These are phyloP conservation scores for Oedothorax gibbosus DNA, from an alignment of 1,140 invertebrate species.

Conservation along the genomic window DNA sequence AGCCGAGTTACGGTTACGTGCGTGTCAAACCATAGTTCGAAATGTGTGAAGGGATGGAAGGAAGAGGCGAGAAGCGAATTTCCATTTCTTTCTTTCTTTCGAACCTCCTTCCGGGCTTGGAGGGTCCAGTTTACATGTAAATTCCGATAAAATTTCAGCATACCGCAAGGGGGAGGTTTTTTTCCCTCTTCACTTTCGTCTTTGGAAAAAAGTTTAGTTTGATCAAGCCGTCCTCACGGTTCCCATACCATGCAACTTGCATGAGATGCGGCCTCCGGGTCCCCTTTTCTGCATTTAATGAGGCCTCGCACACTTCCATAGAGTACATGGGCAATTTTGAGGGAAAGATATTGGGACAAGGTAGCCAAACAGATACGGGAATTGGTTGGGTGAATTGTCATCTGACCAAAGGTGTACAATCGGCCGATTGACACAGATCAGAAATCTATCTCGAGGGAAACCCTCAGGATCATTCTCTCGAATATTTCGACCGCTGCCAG, in stretches of 20 bases:
- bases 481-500: too few relatives aligned
- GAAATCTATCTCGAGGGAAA: too few relatives aligned
- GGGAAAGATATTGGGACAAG: too few relatives aligned
- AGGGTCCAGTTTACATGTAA: conserved; percentile 61
- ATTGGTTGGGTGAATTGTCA: too few relatives aligned
- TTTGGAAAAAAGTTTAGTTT: conserved; percentile 10
- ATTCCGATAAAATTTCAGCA: conserved; percentile 57
- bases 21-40: too few relatives aligned
- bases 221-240: conserved; percentile 23
- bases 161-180: conserved; percentile 25
- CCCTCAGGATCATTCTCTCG: too few relatives aligned
- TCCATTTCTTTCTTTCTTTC: conserved; percentile 59
- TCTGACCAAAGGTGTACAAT: too few relatives aligned
- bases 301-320: conserved; percentile 7
- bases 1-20: too few relatives aligned
- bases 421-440: too few relatives aligned
- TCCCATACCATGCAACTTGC: conserved; percentile 55
- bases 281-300: conserved; percentile 56
- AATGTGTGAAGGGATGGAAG: too few relatives aligned
- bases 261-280: conserved; percentile 46
- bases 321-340: too few relatives aligned
- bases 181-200: conserved; percentile 13
- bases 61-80: conserved; percentile 9
- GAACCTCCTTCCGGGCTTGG: conserved; percentile 52
- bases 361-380: too few relatives aligned